Conservation (phyloP, 2,888 invertebrate genomes). For the Trisateles emortualis region DNA sequence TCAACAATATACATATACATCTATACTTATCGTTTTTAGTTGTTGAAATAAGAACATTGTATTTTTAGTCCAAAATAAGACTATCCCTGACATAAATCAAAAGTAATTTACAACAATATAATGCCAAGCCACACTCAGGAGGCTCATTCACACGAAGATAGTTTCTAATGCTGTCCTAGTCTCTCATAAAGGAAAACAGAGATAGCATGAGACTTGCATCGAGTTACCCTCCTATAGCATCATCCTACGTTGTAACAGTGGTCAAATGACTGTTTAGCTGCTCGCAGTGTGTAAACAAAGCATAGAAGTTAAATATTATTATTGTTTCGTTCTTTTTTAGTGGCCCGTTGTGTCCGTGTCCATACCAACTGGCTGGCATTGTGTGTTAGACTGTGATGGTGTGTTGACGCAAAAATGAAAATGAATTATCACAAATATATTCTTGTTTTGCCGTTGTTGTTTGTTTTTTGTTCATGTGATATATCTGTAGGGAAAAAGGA, state of each 20-base stretch:
- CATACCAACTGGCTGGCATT: background rate
- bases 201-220: background rate
- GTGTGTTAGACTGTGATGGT: background rate
- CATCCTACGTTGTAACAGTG: too few relatives aligned
- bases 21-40: too few relatives aligned
- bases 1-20: too few relatives aligned
- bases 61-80: too few relatives aligned
- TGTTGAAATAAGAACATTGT: too few relatives aligned
- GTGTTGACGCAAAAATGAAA: constrained; percentile 11
- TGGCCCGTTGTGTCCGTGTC: background rate
- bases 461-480: constrained; percentile 16
- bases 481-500: constrained; percentile 15
- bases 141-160: too few relatives aligned
- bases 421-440: constrained; percentile 12
- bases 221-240: too few relatives aligned
- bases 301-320: background rate
- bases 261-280: too few relatives aligned
- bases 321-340: too few relatives aligned
- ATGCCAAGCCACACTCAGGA: too few relatives aligned
- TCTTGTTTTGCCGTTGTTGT: constrained; percentile 6
- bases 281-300: background rate
- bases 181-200: background rate
- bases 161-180: background rate
- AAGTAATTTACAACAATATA: too few relatives aligned
- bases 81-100: too few relatives aligned